Percentiles rank a stretch among this genome's conserved stretches.
phyloP scores from a whole-genome alignment of 1,140 invertebrate species.

The Metaphire vulgaris region DNA sequence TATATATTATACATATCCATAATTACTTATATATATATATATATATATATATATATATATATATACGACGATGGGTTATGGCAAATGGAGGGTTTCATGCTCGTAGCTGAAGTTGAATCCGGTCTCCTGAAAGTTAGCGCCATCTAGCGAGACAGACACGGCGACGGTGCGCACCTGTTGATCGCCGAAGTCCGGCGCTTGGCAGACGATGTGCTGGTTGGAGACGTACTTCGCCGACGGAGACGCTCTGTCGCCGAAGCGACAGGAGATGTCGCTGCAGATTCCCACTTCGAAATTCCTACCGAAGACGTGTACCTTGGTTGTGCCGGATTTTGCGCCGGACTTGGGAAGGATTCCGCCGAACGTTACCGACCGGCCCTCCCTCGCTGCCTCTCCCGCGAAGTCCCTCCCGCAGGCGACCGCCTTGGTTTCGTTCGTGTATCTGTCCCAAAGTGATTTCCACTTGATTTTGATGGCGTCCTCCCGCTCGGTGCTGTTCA shows the following conservation, averaged over 20 bases:
- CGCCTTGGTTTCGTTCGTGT: conserved; percentile 31
- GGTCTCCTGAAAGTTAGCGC: neutral
- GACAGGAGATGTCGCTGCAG: conserved; percentile 31
- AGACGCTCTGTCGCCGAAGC: conserved; percentile 26
- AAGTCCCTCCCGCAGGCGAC: conserved; percentile 31
- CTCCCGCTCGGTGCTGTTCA: conserved; percentile 30
- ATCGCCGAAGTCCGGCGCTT: too few relatives aligned
- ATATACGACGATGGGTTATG: too few relatives aligned
- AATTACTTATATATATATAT: too few relatives aligned
- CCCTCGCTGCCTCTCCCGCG: neutral
- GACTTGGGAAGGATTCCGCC: conserved; percentile 29
- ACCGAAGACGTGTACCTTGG: conserved; percentile 33
- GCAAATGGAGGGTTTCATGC: too few relatives aligned
- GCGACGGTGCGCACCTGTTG: too few relatives aligned
- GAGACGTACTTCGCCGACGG: conserved; percentile 28
- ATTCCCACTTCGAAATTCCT: conserved; percentile 32
- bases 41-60: too few relatives aligned
- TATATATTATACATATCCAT: too few relatives aligned
- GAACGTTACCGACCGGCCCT: neutral
- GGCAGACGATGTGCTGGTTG: conserved; percentile 23
- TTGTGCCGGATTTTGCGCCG: conserved; percentile 25
- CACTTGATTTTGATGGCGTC: conserved; percentile 34
- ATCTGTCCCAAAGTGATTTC: conserved; percentile 30
- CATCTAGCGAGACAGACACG: conserved; percentile 1
- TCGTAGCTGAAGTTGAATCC: neutral